phyloP scores from a whole-genome alignment of 1,140 invertebrate genomes.

The Nymphalis io region DNA sequence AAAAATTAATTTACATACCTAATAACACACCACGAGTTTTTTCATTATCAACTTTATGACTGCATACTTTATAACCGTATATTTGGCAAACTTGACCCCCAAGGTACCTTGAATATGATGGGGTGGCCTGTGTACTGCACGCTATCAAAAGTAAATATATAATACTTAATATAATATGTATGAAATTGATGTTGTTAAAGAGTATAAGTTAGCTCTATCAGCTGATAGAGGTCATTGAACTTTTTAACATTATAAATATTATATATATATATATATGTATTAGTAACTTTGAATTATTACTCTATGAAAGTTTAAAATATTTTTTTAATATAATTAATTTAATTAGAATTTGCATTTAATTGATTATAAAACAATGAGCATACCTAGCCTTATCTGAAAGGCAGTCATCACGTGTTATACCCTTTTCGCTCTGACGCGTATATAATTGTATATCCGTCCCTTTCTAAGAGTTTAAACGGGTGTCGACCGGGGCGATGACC shows the following conservation, averaged over 20 bases:
- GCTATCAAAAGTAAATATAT: not conserved
- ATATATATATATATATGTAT: too few relatives aligned
- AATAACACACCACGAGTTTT: too few relatives aligned
- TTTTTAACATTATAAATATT: not conserved
- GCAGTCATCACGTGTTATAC: conserved; percentile 45
- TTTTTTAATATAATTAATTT: not conserved
- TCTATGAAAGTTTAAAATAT: not conserved
- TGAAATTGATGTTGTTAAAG: not conserved
- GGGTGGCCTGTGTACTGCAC: too few relatives aligned
- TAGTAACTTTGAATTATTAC: too few relatives aligned
- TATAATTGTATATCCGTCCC: conserved; percentile 36
- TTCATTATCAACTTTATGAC: too few relatives aligned
- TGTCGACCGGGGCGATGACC: conserved; percentile 57
- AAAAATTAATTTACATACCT: too few relatives aligned
- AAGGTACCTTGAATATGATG: too few relatives aligned
- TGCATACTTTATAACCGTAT: too few relatives aligned
- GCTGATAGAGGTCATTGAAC: conserved; percentile 20
- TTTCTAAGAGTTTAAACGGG: conserved; percentile 48
- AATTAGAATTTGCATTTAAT: too few relatives aligned
- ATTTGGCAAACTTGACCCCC: too few relatives aligned
- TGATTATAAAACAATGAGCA: conserved; percentile 48
- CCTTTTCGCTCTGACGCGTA: conserved; percentile 33
- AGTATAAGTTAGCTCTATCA: conserved; percentile 6
- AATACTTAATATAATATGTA: not conserved
- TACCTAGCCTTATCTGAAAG: conserved; percentile 47